Percentiles rank a stretch among this genome's conserved stretches.
Conservation (phyloP, 2,888 invertebrate species). For the Xestia c-nigrum region DNA sequence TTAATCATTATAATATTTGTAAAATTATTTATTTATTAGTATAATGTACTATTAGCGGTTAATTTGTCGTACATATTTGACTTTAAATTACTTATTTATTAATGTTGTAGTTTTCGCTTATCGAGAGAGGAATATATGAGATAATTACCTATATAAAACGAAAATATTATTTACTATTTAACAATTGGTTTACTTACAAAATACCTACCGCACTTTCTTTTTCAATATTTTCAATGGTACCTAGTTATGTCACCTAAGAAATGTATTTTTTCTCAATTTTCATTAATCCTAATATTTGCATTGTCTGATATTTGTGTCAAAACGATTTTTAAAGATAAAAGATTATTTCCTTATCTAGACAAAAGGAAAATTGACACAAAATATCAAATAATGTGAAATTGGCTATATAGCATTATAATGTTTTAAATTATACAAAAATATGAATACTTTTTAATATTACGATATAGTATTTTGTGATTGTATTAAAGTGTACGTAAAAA, state of each 20-base stretch:
- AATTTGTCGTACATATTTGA: constrained; percentile 53
- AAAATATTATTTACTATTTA: constrained; percentile 24
- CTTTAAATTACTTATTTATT: constrained; percentile 56
- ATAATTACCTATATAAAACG: constrained; percentile 34
- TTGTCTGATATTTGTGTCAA: constrained; percentile 45
- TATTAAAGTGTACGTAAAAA: constrained; percentile 70
- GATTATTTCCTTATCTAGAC: constrained; percentile 5
- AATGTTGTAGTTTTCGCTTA: constrained; percentile 61
- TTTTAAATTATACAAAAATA: constrained; percentile 63
- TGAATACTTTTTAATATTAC: constrained; percentile 62
- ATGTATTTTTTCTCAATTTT: constrained; percentile 53
- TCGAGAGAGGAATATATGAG: constrained; percentile 53
- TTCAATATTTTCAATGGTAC: constrained; percentile 32
- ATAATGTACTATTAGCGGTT: constrained; percentile 54
- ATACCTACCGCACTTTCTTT: constrained; percentile 45
- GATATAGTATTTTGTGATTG: constrained; percentile 74
- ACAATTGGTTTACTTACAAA: constrained; percentile 35
- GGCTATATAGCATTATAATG: constrained; percentile 51
- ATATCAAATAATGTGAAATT: constrained; percentile 34
- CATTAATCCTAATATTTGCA: constrained; percentile 39
- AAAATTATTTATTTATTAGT: constrained; percentile 54
- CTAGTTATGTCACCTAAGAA: constrained; percentile 43
- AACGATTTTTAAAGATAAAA: neutral
- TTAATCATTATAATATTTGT: constrained; percentile 56
- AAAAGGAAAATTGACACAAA: constrained; percentile 31